Evolutionary conservation across 2,888 invertebrate genomes (phyloP), one percentile per base, ranked within the genome.

Genomic region (Ferdinandea cuprea): DNA sequence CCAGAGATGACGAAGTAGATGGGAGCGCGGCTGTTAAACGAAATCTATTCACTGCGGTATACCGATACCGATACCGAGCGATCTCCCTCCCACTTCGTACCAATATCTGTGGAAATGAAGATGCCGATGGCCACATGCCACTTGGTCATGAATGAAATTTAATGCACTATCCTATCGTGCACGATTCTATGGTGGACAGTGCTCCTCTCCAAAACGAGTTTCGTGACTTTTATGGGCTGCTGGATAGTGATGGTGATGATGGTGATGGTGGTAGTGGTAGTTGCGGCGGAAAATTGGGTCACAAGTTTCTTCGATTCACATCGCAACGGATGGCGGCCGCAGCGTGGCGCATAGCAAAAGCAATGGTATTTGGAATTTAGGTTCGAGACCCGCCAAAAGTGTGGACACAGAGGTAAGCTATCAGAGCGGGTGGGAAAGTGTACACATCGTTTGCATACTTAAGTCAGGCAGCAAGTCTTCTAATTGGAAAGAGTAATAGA

Each of bases 121-220:
- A 52, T 42, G 32, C 66, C 42, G 50, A 71, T 30, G 59, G 50
- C 17, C 71, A 40, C 42, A 59, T 58, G 48, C 58, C 58, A 69
- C 11, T 71, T 50, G 71, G 59, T 59, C 52, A 71, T 71, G 71
- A 71, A 71, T 71, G 71, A 61, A 61, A 69, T 42, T n/a, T 52
- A 25, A 71, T 71, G 59, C 71, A 71, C 42, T 32, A 9, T 37
- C 28, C 11, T 37, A 19, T 37, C 0, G 11, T 17, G 9, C 28
- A 15, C 8, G 28, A 15, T 6, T 3, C 5, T n/a, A 7, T 5
- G 13, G 6, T 19, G 37, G 1, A 25, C 9, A 25, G 28, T 25
- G 46, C 3, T 58, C 58, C 3, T 58, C 58, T 63, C 48, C 35
- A 25, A 71, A 79, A 79, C 79, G 30, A 13, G 79, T 79, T 79